These are phyloP conservation scores for Nibea coibor DNA, from an alignment of 2,113 vertebrate species.

Conservation along the genomic window DNA sequence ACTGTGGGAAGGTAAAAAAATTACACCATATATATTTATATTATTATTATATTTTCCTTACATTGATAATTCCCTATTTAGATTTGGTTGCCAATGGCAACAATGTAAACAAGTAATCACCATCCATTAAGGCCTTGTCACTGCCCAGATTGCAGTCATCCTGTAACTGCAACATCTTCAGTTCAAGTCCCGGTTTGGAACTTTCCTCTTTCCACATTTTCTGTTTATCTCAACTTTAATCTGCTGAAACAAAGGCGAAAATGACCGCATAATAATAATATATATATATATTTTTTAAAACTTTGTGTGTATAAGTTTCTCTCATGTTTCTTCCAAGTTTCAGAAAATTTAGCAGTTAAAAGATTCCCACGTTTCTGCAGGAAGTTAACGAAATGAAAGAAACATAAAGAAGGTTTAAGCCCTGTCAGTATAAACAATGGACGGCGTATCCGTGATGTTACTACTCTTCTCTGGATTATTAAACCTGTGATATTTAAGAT, in stretches of 20 bases:
- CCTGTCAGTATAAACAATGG: no score
- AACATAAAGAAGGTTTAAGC: not conserved
- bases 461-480: no score
- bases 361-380: no score
- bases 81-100: not conserved
- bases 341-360: not conserved
- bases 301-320: no score
- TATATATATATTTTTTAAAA: no score
- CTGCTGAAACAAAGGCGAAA: not conserved
- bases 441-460: no score
- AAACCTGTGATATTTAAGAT: not conserved
- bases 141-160: not conserved
- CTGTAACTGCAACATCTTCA: not conserved
- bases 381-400: not conserved
- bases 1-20: not conserved
- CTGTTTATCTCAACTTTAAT: not conserved
- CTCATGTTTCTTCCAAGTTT: no score
- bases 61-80: not conserved
- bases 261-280: not conserved
- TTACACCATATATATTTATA: no score
- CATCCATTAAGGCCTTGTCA: not conserved
- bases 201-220: not conserved
- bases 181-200: not conserved
- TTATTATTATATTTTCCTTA: no score
- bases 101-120: not conserved